Evolutionary conservation across 2,113 vertebrate genomes (phyloP), one percentile per base, ranked within the genome.

Genomic region (Leptocoma aspasia): DNA sequence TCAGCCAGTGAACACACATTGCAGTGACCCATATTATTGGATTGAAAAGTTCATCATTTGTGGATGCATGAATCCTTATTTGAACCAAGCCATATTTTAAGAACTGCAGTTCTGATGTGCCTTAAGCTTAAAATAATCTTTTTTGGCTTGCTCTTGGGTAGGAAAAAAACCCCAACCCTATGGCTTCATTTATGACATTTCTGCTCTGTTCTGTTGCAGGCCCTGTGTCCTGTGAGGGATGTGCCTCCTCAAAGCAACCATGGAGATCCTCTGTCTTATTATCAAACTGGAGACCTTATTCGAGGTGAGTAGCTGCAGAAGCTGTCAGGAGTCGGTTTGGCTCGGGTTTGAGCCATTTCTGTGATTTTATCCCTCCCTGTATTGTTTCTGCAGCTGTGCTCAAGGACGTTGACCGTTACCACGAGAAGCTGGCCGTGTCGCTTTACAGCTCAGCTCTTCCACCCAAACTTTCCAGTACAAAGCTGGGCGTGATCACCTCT

Each of bases 261-360:
- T 10, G 99, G 99, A 33, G 99, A 99, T 95, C 99, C 99, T 72
- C 97, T 99, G 63, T 99, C 99, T 8, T 99, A 99, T 73, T 99
- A 99, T 83, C 99, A 99, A 95, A 97, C 98, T 24, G 99, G 99
- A 71, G 99, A 99, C 96, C 97, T 99, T 33, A 99, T 99, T 91
- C 98, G 98, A 99, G 99, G 99, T 98, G 95, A 89, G 73, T 63
- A 60, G 23, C 39, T 65, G 31, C 79, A n/a, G 11, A 45, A 53
- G 21, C 20, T 37, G 6, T 8, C 35, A 59, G 31, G 20, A 54
- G 21, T 49, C 0, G 9, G 27, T 75, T 54, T 82, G 18, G 5
- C 18, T 54, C 0, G 0, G 33, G 6, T 44, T 73, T 49, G 50
- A 81, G 35, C 15, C 2, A 1, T 15, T 60, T 69, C 44, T 90